A percentile compares a stretch with the other conserved stretches of the same genome.
Evolutionary conservation across 35 echinoderm and acorn worm genomes (phyloP).

Genomic region (Ophioderma brevispina): DNA sequence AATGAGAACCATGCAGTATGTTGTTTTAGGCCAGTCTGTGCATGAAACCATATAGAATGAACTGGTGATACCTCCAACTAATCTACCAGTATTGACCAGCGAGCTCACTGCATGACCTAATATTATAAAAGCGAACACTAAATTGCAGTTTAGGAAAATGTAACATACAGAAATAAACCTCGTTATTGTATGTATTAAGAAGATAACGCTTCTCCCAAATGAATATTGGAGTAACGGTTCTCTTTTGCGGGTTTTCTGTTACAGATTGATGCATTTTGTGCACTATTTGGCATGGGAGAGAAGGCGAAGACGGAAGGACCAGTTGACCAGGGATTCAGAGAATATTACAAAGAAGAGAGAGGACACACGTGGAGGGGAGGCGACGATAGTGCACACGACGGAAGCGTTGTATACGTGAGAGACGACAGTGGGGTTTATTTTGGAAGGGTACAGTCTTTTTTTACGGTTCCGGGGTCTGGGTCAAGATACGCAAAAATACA

Average conservation of each 20-base stretch:
- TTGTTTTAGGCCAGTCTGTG: too few species aligned
- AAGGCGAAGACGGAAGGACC: neutral
- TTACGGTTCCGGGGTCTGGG: neutral
- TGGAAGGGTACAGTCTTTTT: neutral
- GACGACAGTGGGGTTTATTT: neutral
- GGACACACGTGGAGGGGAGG: neutral
- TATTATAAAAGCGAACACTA: neutral
- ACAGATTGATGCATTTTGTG: neutral
- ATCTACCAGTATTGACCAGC: neutral
- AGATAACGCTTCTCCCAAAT: neutral
- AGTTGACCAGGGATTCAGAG: neutral
- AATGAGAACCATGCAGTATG: too few species aligned
- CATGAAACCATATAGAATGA: too few species aligned
- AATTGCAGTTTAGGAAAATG: neutral
- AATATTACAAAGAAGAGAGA: neutral
- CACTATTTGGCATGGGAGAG: neutral
- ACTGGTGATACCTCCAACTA: too few species aligned
- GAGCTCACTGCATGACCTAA: neutral
- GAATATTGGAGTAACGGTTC: too few species aligned
- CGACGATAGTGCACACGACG: too few species aligned
- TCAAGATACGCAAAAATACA: neutral
- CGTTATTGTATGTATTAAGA: neutral
- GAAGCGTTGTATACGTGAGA: neutral
- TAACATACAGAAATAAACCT: neutral
- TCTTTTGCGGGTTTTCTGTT: too few species aligned